Evolutionary conservation across 1,140 invertebrate genomes (phyloP).

Genomic region (Atta colombica): DNA sequence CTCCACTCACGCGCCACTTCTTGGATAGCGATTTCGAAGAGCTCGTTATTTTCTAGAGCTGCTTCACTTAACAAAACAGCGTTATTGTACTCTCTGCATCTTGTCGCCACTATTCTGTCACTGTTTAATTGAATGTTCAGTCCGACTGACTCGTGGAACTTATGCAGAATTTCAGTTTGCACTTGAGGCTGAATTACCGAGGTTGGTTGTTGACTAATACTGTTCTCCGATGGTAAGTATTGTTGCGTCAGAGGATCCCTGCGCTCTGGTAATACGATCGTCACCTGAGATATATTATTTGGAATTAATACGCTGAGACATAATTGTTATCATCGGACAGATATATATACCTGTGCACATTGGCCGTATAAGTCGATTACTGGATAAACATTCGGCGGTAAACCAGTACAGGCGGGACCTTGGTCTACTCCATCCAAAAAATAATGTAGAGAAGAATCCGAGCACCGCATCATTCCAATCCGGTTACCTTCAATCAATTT

Average conservation of each 20-base stretch:
- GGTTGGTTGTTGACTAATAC: constrained; percentile 85
- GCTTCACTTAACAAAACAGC: constrained; percentile 92
- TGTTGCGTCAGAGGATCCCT: constrained; percentile 84
- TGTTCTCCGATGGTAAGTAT: constrained; percentile 85
- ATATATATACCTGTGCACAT: constrained; percentile 93
- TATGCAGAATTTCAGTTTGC: constrained; percentile 83
- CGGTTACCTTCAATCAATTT: constrained; percentile 91
- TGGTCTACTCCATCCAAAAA: constrained; percentile 97
- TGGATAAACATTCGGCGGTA: constrained; percentile 95
- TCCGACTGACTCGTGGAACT: constrained; percentile 91
- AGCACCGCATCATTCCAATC: constrained; percentile 95
- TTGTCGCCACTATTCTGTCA: constrained; percentile 89
- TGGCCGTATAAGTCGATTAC: constrained; percentile 98
- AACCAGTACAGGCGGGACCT: constrained; percentile 93
- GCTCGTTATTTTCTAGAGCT: constrained; percentile 91
- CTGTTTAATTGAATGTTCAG: constrained; percentile 91
- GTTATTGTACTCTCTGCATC: constrained; percentile 89
- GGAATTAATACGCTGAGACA: neutral
- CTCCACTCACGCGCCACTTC: constrained; percentile 90
- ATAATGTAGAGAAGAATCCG: constrained; percentile 95
- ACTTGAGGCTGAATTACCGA: constrained; percentile 84
- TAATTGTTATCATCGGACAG: neutral
- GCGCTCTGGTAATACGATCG: constrained; percentile 84
- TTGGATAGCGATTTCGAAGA: constrained; percentile 91
- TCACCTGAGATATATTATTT: constrained; percentile 78